A percentile compares a stretch with the other conserved stretches of the same genome.
phyloP scores from a whole-genome alignment of 2,888 invertebrate species.

The Tetragonula carbonaria region DNA sequence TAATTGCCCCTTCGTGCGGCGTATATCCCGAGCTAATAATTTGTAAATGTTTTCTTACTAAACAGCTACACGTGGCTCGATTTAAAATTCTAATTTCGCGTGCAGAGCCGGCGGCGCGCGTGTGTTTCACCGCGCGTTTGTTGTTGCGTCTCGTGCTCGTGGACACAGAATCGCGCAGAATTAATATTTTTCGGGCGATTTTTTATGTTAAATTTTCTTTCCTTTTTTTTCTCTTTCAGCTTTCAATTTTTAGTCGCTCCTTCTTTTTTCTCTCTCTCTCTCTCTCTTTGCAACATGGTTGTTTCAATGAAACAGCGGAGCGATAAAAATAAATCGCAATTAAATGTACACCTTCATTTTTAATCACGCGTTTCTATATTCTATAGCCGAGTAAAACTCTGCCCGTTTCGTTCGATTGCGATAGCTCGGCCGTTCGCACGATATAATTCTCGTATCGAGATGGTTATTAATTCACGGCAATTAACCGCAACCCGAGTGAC shows the following conservation, averaged over 20 bases:
- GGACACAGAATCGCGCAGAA: background rate
- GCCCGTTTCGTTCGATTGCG: constrained; percentile 9
- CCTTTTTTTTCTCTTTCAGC: no score
- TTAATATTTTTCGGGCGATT: background rate
- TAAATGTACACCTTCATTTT: background rate
- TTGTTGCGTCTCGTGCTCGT: background rate
- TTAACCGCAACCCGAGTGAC: constrained; percentile 28
- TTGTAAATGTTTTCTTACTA: constrained; percentile 30
- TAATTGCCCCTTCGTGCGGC: constrained; percentile 21
- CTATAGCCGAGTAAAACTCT: background rate
- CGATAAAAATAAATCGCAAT: background rate
- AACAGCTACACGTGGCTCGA: constrained; percentile 3
- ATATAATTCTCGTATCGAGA: constrained; percentile 28
- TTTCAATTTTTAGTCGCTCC: background rate
- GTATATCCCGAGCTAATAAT: constrained; percentile 13
- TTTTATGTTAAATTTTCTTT: background rate
- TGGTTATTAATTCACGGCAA: constrained; percentile 49
- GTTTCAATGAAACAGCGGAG: background rate
- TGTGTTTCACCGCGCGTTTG: background rate
- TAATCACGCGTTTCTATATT: constrained; percentile 7
- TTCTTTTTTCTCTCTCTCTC: no score
- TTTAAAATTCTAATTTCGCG: constrained; percentile 49
- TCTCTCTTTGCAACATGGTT: no score
- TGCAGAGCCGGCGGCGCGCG: background rate
- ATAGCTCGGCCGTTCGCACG: constrained; percentile 10